Base-by-base conservation (phyloP, 2,113 vertebrate genomes). In the Sardina pilchardus region DNA sequence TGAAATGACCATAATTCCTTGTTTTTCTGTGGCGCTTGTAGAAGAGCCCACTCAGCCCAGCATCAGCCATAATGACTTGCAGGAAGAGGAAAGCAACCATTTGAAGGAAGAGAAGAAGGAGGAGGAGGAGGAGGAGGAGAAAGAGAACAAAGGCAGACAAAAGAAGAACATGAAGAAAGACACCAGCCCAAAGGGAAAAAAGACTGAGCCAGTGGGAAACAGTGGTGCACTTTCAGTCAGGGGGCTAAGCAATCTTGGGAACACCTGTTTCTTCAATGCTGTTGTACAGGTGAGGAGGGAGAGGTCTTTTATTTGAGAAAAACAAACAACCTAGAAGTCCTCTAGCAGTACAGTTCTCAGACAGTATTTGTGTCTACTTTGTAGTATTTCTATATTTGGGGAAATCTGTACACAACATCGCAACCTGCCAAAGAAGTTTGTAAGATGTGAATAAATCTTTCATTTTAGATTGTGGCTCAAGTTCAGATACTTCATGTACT, bases 191-290 rank as follows among this genome's bases (percentile, higher is more conserved):
- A 93, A 91, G 87, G 83, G 86, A 2, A 95, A 95, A 84, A 94
- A 93, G 42, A 30, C 81, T 17, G 87, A 0, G 12, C 5, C 89
- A 48, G 47, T 89, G 75, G 89, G 87, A 85, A 90, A 90, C 87
- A 83, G 63, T 82, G 86, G 43, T 0, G 91, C 93, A 14, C 86
- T 97, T 81, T 90, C 93, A 12, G 97, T 99, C 47, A 97, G 95
- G 89, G 98, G 98, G 48, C 96, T 99, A 83, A 98, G 97, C 92
- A 99, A 99, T 90, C 92, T 99, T 92, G 98, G 98, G 78, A 99
- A 99, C 90, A 99, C 98, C 0, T 99, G 98, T 87, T 99, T 99
- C 93, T 99, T 99, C 88, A 99, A 99, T 84, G 96, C 98, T 1
- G 97, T 99, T 85, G 94, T 99, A 94, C 98, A 99, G 97, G 98